phyloP scores from a whole-genome alignment of 2,113 vertebrate species.

The Rhizomys pruinosus region DNA sequence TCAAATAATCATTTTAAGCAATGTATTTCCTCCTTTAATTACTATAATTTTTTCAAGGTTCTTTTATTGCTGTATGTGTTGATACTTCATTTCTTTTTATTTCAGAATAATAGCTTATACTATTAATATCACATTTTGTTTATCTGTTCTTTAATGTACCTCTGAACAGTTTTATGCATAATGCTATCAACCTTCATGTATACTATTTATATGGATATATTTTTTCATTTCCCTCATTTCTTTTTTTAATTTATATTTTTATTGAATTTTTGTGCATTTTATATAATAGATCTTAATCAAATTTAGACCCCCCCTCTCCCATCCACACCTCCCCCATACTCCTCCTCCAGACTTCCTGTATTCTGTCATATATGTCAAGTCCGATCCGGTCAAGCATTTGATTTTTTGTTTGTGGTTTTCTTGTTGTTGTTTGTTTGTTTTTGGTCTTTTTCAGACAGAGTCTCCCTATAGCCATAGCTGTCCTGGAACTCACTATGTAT shows the following conservation, averaged over 20 bases:
- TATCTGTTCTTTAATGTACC: slow-evolving; percentile 1
- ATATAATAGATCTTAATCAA: no score
- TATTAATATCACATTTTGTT: slow-evolving; percentile 21
- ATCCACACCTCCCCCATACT: no score
- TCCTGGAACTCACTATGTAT: no score
- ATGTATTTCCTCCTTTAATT: slow-evolving; percentile 48
- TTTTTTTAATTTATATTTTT: neutral
- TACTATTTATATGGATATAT: slow-evolving; percentile 1
- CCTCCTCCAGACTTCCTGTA: no score
- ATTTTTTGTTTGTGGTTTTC: no score
- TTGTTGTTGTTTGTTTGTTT: no score
- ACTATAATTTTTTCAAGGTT: slow-evolving; percentile 19
- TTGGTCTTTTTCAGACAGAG: no score
- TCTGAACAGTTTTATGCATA: slow-evolving; percentile 14
- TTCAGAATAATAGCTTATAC: neutral
- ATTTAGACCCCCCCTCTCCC: no score
- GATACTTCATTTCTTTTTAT: slow-evolving; percentile 43
- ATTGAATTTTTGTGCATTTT: no score
- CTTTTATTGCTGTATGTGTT: slow-evolving; percentile 9
- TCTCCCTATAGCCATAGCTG: no score
- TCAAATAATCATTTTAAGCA: slow-evolving; percentile 40
- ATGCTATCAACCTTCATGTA: slow-evolving; percentile 32
- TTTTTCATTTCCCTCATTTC: slow-evolving; percentile 39
- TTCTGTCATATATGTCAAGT: no score
- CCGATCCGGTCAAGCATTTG: no score